Base-by-base conservation (phyloP, 2,113 vertebrate species). In the Sceloporus tristichus region DNA sequence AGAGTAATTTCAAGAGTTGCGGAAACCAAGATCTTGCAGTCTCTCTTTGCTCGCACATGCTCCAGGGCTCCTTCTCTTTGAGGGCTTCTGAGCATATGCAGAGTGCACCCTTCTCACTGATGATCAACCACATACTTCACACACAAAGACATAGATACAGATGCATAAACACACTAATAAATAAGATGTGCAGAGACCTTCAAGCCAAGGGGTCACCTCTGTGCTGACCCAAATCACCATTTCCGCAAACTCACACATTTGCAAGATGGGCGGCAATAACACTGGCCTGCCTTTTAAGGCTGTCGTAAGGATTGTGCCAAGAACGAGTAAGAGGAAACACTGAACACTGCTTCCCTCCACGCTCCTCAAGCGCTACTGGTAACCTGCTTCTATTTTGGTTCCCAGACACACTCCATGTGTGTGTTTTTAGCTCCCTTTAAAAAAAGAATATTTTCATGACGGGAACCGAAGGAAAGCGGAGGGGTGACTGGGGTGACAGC, bases 1-100 rank as follows among this genome's bases (percentile, higher is more conserved):
- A 16, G 40, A 38, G 21, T 14, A 0, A 2, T 9, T 1, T 3
- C 23, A 6, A 23, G 2, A 42, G 21, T 8, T 25, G 6, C 19
- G 4, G 14, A 34, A 53, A 38, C 62, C 25, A 9, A 29, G 13
- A 27, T 29, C 62, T 21, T n/a, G 48, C 5, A 13, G 11, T 6
- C 42, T 4, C 18, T 18, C 59, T 19, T 25, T 48, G 38, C 25
- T 65, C 6, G 7, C 34, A 56, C 14, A 19, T 16, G 9, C 81
- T 82, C 62, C 9, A 6, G 18, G 54, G n/a, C 29, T 3, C 3
- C 14, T 59, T 79, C 14, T 53, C 66, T 42, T 27, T 25, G 1
- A 38, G 53, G 53, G 48, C 54, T 34, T 9, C 71, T 77, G 74
- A 77, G 74, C 74, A 48, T 4, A 18, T 5, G 14, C 77, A 59